phyloP scores from a whole-genome alignment of 2,113 vertebrate genomes.

The Prunella fulvescens region DNA sequence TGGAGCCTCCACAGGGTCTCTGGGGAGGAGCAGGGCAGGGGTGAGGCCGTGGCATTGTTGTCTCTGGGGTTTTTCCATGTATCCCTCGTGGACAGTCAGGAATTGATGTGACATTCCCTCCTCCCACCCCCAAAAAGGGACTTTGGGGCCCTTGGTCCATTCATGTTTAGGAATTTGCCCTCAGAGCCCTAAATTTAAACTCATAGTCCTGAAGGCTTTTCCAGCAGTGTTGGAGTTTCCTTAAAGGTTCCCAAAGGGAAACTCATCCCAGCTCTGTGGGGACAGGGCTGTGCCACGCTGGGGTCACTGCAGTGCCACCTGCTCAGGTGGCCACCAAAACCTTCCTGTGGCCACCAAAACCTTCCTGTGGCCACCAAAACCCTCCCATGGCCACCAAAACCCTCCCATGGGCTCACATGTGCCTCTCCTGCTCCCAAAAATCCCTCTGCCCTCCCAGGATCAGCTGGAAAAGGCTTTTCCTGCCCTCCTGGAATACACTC shows the following conservation, averaged over 20 bases:
- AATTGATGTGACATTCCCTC: background rate
- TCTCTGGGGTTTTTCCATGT: background rate
- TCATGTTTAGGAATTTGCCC: background rate
- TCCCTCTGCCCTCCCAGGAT: background rate
- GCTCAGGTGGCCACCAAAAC: background rate
- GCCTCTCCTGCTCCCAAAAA: background rate
- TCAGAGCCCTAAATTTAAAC: background rate
- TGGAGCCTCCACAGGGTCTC: background rate
- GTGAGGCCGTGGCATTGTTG: accelerated
- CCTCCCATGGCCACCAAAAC: background rate
- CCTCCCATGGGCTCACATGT: accelerated
- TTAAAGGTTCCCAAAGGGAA: background rate
- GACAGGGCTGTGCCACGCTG: background rate
- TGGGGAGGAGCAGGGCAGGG: accelerated
- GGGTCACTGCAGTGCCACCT: background rate
- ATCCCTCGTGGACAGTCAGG: accelerated
- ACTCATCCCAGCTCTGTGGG: background rate
- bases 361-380: background rate
- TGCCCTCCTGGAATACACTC: background rate
- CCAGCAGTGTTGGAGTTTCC: background rate
- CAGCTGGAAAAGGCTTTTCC: background rate
- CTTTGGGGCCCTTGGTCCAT: background rate
- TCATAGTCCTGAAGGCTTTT: accelerated
- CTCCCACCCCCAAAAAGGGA: background rate
- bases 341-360: background rate